These are phyloP conservation scores for Melinopterus prodromus DNA, from an alignment of 2,888 invertebrate genomes.

Conservation along the genomic window DNA sequence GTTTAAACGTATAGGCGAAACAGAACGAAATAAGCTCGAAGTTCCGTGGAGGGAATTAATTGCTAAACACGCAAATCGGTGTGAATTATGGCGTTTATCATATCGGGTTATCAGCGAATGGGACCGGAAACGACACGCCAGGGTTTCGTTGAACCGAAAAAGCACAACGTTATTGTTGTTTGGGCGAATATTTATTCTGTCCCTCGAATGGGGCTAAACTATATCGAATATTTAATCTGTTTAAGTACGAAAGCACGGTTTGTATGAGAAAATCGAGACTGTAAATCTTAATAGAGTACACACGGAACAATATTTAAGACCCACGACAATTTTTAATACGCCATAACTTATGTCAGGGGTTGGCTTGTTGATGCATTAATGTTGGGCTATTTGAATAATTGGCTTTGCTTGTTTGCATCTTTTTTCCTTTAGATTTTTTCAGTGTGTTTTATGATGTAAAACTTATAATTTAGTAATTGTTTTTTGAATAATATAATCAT, in stretches of 20 bases:
- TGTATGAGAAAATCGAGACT: background rate
- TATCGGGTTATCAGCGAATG: conserved; percentile 27
- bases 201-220: background rate
- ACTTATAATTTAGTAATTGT: too few relatives aligned
- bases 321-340: background rate
- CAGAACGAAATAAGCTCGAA: background rate
- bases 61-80: conserved; percentile 30
- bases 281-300: background rate
- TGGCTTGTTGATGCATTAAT: background rate
- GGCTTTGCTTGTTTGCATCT: background rate
- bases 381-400: background rate
- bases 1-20: too few relatives aligned
- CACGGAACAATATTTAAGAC: too few relatives aligned
- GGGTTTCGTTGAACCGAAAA: background rate
- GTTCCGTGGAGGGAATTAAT: conserved; percentile 21
- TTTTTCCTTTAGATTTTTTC: background rate
- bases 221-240: background rate
- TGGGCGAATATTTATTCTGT: background rate
- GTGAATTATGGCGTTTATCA: conserved; percentile 32
- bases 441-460: too few relatives aligned
- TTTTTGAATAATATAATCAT: too few relatives aligned
- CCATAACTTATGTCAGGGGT: background rate
- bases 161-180: background rate
- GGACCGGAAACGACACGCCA: conserved; percentile 26
- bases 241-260: background rate